A percentile compares a stretch with the other conserved stretches of the same genome.
phyloP scores from a whole-genome alignment of 2,888 invertebrate genomes.

The Phalera bucephala region DNA sequence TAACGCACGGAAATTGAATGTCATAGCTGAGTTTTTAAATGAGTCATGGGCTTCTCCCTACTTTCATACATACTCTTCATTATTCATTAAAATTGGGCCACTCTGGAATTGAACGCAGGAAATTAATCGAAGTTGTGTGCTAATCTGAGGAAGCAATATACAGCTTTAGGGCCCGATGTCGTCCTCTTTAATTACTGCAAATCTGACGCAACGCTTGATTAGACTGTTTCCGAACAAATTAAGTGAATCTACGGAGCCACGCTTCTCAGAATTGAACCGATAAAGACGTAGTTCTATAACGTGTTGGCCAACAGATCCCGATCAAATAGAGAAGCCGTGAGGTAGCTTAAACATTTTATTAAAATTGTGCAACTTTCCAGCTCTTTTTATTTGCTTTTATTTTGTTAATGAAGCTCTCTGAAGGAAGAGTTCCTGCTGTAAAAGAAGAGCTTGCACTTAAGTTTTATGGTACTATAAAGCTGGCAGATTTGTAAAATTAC shows the following conservation, averaged over 20 bases:
- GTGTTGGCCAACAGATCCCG: too few relatives aligned
- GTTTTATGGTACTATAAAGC: too few relatives aligned
- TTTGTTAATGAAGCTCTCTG: too few relatives aligned
- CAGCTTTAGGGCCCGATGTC: conserved; percentile 41
- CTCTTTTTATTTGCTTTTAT: background rate
- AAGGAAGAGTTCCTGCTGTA: too few relatives aligned
- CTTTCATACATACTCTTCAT: too few relatives aligned
- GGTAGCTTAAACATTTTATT: background rate
- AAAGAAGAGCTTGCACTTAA: too few relatives aligned
- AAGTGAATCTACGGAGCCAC: conserved; percentile 32
- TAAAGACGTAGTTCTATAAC: conserved; percentile 24
- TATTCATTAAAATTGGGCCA: conserved; percentile 40
- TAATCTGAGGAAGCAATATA: conserved; percentile 69
- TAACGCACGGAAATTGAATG: too few relatives aligned
- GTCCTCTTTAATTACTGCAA: conserved; percentile 63
- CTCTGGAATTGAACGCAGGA: conserved; percentile 54
- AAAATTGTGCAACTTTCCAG: conserved; percentile 7
- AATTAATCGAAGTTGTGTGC: conserved; percentile 61
- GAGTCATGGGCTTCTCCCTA: too few relatives aligned
- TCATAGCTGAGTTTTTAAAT: too few relatives aligned
- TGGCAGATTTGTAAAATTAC: too few relatives aligned
- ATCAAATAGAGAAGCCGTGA: too few relatives aligned
- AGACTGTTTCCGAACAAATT: conserved; percentile 60
- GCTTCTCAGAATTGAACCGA: conserved; percentile 37
- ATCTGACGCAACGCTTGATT: conserved; percentile 56